Base-by-base conservation (phyloP, 2,797 vertebrate genomes). In the Sebastiscus tertius region DNA sequence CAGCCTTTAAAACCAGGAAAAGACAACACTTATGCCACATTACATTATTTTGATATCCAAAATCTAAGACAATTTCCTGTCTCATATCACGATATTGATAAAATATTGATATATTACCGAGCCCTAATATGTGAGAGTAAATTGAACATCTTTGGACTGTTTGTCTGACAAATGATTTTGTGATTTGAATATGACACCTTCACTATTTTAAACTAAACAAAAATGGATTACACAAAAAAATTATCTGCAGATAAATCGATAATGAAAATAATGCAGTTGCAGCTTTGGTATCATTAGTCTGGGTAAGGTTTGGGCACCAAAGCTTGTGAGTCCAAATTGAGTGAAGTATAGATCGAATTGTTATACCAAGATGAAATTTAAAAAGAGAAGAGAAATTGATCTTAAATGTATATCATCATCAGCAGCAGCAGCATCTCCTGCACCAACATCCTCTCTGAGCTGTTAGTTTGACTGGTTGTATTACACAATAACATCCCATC, bases 401-500 rank as follows among this genome's bases (percentile, higher is more conserved):
- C 5, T 42, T 5, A 75, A 12, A 31, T 36, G 4, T 9, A n/a
- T 2, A 54, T 31, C 52, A 55, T 4, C 55, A 34, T 10, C 13
- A 49, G 1, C 56, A n/a, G 1, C 77, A 54, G 18, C 36, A 34
- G 58, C 9, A 10, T 22, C 62, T 64, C 36, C 14, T 26, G 54
- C 12, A 46, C 8, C 55, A 24, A 2, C 77, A 54, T 27, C 3
- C 7, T 79, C n/a, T 27, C 12, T 34, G 0, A 42, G 29, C 7
- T 63, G 54, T 29, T 29, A 18, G 3, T 62, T 46, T 84, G 69
- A 71, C 8, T 20, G 42, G 5, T 13, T 65, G 34, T 9, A 10
- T 74, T 42, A 61, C 26, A 63, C 54, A 70, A 56, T 24, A 46
- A 72, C 24, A 58, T 55, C 54, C 64, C 55, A 34, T 54, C 87